phyloP scores from a whole-genome alignment of 2,797 vertebrate genomes.

The Brachyalestes nurse region DNA sequence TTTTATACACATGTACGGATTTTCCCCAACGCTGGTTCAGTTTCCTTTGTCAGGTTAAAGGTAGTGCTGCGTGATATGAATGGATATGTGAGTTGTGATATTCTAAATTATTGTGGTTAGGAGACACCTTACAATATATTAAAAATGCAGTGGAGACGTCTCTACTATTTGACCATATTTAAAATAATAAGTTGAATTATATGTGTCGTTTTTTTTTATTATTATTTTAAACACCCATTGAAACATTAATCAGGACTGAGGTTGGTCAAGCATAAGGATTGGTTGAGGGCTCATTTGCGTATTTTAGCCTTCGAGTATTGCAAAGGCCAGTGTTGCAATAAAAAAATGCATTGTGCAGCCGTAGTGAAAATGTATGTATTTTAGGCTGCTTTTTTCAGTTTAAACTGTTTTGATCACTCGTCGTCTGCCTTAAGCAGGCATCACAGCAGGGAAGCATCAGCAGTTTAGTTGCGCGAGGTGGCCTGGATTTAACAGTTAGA shows the following conservation, averaged over 20 bases:
- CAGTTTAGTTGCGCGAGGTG: slow-evolving; percentile 61
- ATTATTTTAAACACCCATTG: too few species aligned
- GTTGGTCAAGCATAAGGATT: background rate
- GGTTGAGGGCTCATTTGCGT: background rate
- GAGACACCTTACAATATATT: background rate
- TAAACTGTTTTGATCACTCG: slow-evolving; percentile 17
- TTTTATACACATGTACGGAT: background rate
- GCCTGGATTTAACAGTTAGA: slow-evolving; percentile 75
- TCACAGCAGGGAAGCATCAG: slow-evolving; percentile 35
- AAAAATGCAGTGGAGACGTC: background rate
- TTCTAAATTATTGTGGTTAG: background rate
- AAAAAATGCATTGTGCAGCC: background rate
- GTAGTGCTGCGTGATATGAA: background rate
- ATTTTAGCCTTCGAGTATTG: too few species aligned
- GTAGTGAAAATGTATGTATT: background rate
- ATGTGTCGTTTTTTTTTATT: too few species aligned
- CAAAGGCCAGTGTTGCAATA: background rate
- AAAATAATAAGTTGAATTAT: too few species aligned
- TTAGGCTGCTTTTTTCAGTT: background rate
- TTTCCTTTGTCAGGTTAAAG: background rate
- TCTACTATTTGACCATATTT: too few species aligned
- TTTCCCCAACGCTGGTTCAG: background rate
- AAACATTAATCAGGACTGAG: too few species aligned
- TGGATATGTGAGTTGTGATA: background rate
- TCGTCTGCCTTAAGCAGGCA: slow-evolving; percentile 37